phyloP scores from a whole-genome alignment of 2,888 invertebrate genomes.

The Drosophila incognita region DNA sequence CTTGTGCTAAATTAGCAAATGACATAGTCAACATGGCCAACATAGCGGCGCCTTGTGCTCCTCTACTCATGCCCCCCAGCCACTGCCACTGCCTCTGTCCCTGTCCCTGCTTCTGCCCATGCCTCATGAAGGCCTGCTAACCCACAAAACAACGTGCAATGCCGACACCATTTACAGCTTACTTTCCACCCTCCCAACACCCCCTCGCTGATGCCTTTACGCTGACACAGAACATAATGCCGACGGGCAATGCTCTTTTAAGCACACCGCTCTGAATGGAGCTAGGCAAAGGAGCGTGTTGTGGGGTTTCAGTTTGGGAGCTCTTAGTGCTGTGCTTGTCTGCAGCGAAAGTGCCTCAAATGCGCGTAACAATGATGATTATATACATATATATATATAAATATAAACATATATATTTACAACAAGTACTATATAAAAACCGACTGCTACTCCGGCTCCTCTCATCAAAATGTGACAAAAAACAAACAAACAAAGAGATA shows the following conservation, averaged over 20 bases:
- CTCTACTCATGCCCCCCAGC: slow-evolving; percentile 1
- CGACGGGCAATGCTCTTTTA: slow-evolving; percentile 82
- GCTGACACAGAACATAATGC: slow-evolving; percentile 81
- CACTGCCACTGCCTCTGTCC: not conserved
- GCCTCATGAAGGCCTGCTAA: slow-evolving; percentile 66
- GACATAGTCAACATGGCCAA: slow-evolving; percentile 79
- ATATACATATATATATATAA: slow-evolving; percentile 40
- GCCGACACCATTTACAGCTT: slow-evolving; percentile 60
- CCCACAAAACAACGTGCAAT: slow-evolving; percentile 78
- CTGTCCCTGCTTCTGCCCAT: not conserved
- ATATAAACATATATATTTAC: slow-evolving; percentile 23
- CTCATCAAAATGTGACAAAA: slow-evolving; percentile 69
- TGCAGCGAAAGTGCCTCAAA: slow-evolving; percentile 70
- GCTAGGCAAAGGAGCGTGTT: slow-evolving; percentile 18
- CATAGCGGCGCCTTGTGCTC: slow-evolving; percentile 41
- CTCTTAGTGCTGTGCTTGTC: slow-evolving; percentile 44
- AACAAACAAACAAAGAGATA: slow-evolving; percentile 57
- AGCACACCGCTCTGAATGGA: slow-evolving; percentile 70
- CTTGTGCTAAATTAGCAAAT: slow-evolving; percentile 80
- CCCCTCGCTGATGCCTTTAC: slow-evolving; percentile 44
- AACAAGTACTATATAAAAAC: slow-evolving; percentile 30
- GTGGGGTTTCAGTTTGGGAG: slow-evolving; percentile 12
- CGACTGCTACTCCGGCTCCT: slow-evolving; percentile 26
- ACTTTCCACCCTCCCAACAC: not conserved
- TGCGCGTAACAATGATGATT: slow-evolving; percentile 74